These are phyloP conservation scores for Dynastes tityus DNA, from an alignment of 2,888 invertebrate species.

Conservation along the genomic window DNA sequence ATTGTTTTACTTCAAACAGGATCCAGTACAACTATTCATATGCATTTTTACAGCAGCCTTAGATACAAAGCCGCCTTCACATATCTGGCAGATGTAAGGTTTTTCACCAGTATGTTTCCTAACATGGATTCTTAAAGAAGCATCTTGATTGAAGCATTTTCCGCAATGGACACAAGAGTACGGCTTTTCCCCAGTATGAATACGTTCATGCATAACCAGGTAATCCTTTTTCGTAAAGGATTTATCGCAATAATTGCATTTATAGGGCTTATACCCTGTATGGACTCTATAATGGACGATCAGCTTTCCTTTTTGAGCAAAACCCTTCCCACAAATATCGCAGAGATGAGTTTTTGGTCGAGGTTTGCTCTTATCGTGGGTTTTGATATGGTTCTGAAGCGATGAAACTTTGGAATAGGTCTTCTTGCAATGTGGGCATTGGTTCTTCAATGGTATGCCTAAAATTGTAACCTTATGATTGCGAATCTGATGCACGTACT, in stretches of 20 bases:
- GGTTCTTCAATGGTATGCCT: slow-evolving; percentile 63
- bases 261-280: slow-evolving; percentile 60
- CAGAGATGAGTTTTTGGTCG: slow-evolving; percentile 63
- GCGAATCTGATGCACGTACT: slow-evolving; percentile 67
- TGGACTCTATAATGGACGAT: slow-evolving; percentile 60
- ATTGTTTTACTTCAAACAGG: neutral
- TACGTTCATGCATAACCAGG: slow-evolving; percentile 63
- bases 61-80: slow-evolving; percentile 73
- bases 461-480: slow-evolving; percentile 67
- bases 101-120: slow-evolving; percentile 65
- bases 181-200: slow-evolving; percentile 66
- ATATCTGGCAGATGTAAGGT: slow-evolving; percentile 72
- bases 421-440: slow-evolving; percentile 61
- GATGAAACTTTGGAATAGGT: slow-evolving; percentile 62
- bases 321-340: slow-evolving; percentile 65
- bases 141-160: slow-evolving; percentile 63
- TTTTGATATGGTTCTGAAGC: slow-evolving; percentile 69
- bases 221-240: slow-evolving; percentile 62
- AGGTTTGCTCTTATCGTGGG: slow-evolving; percentile 48
- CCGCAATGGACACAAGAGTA: slow-evolving; percentile 66
- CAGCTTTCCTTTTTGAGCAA: slow-evolving; percentile 63
- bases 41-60: slow-evolving; percentile 48
- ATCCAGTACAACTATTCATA: slow-evolving; percentile 31
- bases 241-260: slow-evolving; percentile 61
- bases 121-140: slow-evolving; percentile 63